These are phyloP conservation scores for Coilia nasus DNA, from an alignment of 2,797 vertebrate species.

Conservation along the genomic window DNA sequence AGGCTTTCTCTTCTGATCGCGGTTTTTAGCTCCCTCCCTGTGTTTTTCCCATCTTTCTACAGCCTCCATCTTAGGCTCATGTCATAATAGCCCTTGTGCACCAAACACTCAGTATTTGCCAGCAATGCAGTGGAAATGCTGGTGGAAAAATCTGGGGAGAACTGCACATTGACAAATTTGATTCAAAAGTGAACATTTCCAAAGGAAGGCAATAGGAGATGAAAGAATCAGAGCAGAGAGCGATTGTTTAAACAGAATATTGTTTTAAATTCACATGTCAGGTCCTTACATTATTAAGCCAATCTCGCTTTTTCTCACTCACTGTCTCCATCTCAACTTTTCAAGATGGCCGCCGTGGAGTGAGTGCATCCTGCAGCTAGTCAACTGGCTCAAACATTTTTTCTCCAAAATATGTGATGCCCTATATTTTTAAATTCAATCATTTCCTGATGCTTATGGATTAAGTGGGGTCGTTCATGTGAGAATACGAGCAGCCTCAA, in stretches of 20 bases:
- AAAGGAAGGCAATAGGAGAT: neutral
- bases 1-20: neutral
- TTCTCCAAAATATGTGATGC: no score
- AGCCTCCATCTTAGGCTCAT: conserved; percentile 11
- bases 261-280: neutral
- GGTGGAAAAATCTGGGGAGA: neutral
- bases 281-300: conserved; percentile 29
- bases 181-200: neutral
- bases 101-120: neutral
- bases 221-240: neutral
- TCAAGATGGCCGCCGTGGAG: no score
- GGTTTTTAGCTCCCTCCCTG: conserved; percentile 1
- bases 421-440: no score
- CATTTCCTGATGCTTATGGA: no score
- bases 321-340: neutral
- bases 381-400: no score
- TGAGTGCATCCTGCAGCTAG: no score
- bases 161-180: neutral
- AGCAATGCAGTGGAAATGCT: neutral
- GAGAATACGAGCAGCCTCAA: no score
- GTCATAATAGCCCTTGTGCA: neutral
- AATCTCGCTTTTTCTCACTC: neutral
- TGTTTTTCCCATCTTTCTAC: neutral
- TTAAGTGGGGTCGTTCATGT: no score
- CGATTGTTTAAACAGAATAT: conserved; percentile 9